These are phyloP conservation scores for Clepsis dumicolana DNA, from an alignment of 2,888 invertebrate species.

Conservation along the genomic window DNA sequence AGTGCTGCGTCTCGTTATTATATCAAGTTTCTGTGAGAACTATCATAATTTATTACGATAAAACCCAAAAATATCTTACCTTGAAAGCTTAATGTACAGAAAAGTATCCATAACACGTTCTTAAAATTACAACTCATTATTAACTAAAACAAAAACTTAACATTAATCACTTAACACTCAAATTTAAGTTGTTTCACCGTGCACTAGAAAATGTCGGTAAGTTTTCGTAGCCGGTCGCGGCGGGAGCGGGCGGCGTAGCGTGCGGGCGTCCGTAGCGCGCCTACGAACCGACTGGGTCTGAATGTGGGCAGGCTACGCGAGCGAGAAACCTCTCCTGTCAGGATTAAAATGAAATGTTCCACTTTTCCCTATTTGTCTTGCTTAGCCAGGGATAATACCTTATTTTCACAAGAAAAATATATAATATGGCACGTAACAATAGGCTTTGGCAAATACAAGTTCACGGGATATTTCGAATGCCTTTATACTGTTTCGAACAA, in stretches of 20 bases:
- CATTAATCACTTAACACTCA: constrained; percentile 7
- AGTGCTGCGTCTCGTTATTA: background rate
- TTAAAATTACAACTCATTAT: constrained; percentile 33
- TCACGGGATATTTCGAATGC: constrained; percentile 4
- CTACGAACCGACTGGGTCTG: constrained; percentile 41
- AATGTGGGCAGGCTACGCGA: constrained; percentile 19
- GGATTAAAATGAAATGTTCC: constrained; percentile 44
- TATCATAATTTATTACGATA: background rate
- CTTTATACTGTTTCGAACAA: constrained; percentile 10
- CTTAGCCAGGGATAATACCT: constrained; percentile 41
- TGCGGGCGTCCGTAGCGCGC: constrained; percentile 37
- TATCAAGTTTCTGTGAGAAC: background rate
- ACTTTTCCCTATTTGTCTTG: constrained; percentile 42
- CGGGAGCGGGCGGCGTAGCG: constrained; percentile 18
- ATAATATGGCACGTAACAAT: constrained; percentile 36
- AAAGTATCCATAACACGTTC: constrained; percentile 36
- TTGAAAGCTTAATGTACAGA: constrained; percentile 27
- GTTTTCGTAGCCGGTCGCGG: constrained; percentile 24
- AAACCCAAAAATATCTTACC: constrained; percentile 16
- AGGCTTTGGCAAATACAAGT: constrained; percentile 28
- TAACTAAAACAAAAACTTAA: constrained; percentile 8
- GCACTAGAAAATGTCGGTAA: background rate
- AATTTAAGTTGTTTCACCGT: constrained; percentile 1
- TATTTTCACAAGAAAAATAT: constrained; percentile 40
- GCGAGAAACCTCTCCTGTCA: constrained; percentile 25